A percentile compares a stretch with the other conserved stretches of the same genome.
These are phyloP conservation scores for Atherinomorus stipes DNA, from an alignment of 2,113 vertebrate genomes.

Conservation along the genomic window DNA sequence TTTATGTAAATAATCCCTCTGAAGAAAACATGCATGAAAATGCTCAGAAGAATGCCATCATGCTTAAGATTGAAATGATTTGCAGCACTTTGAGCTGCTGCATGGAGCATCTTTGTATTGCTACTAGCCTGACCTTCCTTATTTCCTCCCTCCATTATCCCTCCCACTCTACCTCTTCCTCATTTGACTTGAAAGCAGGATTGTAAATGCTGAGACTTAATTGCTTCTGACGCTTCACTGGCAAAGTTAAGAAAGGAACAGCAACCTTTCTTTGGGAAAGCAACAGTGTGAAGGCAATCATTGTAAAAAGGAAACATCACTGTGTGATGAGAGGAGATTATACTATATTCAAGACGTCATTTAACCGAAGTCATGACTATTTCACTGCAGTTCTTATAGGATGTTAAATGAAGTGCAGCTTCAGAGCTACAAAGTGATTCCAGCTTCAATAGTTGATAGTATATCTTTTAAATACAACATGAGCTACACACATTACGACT, in stretches of 20 bases:
- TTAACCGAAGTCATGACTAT: conserved; percentile 30
- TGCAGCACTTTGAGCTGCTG: background rate
- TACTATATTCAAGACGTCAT: conserved; percentile 10
- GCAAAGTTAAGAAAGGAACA: conserved; percentile 27
- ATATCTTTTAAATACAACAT: background rate
- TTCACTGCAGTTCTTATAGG: conserved; percentile 9
- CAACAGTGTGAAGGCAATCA: conserved; percentile 38
- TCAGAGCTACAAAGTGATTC: background rate
- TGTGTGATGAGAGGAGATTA: conserved; percentile 27
- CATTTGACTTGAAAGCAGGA: conserved; percentile 50
- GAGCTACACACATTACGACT: background rate
- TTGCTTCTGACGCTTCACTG: conserved; percentile 49
- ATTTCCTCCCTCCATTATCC: conserved; percentile 6
- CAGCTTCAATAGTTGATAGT: background rate
- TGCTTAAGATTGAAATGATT: background rate
- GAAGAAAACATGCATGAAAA: background rate
- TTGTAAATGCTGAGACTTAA: conserved; percentile 37
- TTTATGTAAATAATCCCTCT: background rate
- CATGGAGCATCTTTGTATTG: conserved; percentile 6
- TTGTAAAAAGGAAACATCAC: conserved; percentile 31
- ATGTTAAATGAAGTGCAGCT: conserved; percentile 36
- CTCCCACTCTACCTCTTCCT: conserved; percentile 15
- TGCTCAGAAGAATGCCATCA: background rate
- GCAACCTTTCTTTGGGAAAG: conserved; percentile 43
- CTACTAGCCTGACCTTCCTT: conserved; percentile 29